phyloP scores from a whole-genome alignment of 2,113 vertebrate genomes.

The Ondatra zibethicus region DNA sequence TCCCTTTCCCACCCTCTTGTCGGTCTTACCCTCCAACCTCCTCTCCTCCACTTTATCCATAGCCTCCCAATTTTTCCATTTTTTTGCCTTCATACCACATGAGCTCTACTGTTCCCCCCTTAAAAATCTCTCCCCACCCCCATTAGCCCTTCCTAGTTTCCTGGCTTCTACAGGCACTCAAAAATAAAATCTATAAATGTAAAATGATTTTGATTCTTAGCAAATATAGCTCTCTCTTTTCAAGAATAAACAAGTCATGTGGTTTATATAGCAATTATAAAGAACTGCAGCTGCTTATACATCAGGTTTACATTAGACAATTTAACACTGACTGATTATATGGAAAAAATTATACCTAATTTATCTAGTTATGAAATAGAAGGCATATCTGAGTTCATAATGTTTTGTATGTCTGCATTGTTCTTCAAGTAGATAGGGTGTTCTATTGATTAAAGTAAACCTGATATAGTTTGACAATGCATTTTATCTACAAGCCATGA shows the following conservation, averaged over 20 bases:
- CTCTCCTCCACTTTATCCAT: not conserved
- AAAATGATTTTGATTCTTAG: slow-evolving; percentile 49
- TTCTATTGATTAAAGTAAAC: slow-evolving; percentile 46
- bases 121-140: not conserved
- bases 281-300: not conserved
- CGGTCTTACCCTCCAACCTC: not conserved
- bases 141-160: too few relatives aligned
- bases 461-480: not conserved
- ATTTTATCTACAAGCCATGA: not conserved
- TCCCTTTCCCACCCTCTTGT: not conserved
- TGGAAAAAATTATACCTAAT: not conserved
- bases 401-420: slow-evolving; percentile 8
- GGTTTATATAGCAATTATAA: not conserved
- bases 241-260: not conserved
- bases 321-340: slow-evolving; percentile 11
- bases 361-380: slow-evolving; percentile 1
- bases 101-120: not conserved
- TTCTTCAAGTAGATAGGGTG: not conserved
- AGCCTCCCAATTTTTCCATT: too few relatives aligned
- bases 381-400: slow-evolving; percentile 2
- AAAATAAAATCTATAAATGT: not conserved
- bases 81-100: not conserved
- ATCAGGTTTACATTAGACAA: not conserved
- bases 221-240: not conserved
- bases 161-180: not conserved